These are phyloP conservation scores for Pseudomugil tenellus DNA, from an alignment of 2,797 vertebrate genomes.

Conservation along the genomic window DNA sequence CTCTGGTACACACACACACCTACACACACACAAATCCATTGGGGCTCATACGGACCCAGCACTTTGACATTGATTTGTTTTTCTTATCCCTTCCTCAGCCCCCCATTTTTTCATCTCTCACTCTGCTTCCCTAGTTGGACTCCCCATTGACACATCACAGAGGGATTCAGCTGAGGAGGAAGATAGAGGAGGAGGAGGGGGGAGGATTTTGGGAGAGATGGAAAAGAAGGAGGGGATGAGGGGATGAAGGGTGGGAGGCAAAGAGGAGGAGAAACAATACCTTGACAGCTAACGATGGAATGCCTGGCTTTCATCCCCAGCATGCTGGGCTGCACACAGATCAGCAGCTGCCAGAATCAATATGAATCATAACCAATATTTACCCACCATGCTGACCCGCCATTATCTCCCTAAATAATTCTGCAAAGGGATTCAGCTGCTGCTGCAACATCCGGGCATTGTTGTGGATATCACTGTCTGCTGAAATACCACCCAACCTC, in stretches of 20 bases:
- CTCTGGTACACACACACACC: constrained; percentile 60
- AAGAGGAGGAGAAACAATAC: constrained; percentile 63
- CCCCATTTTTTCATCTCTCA: constrained; percentile 72
- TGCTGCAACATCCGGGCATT: constrained; percentile 32
- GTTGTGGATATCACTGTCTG: constrained; percentile 36
- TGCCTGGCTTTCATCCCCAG: constrained; percentile 74
- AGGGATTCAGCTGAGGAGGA: constrained; percentile 52
- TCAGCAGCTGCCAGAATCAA: constrained; percentile 82
- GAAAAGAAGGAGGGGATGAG: constrained; percentile 10
- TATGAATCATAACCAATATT: constrained; percentile 83
- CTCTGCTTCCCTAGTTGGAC: constrained; percentile 69
- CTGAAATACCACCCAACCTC: constrained; percentile 17
- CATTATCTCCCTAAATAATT: constrained; percentile 63
- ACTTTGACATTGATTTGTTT: constrained; percentile 83
- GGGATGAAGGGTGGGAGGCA: constrained; percentile 31
- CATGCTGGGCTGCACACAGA: constrained; percentile 71
- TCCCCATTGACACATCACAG: constrained; percentile 77
- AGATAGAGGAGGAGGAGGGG: constrained; percentile 2
- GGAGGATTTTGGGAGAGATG: constrained; percentile 48
- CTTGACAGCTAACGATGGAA: constrained; percentile 79
- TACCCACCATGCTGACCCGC: constrained; percentile 77
- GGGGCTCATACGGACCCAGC: constrained; percentile 67
- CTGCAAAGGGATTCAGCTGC: constrained; percentile 69
- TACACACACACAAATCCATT: constrained; percentile 67
- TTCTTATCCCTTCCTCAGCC: constrained; percentile 67